These are phyloP conservation scores for Slavum lentiscoides DNA, from an alignment of 2,888 invertebrate genomes.

Conservation along the genomic window DNA sequence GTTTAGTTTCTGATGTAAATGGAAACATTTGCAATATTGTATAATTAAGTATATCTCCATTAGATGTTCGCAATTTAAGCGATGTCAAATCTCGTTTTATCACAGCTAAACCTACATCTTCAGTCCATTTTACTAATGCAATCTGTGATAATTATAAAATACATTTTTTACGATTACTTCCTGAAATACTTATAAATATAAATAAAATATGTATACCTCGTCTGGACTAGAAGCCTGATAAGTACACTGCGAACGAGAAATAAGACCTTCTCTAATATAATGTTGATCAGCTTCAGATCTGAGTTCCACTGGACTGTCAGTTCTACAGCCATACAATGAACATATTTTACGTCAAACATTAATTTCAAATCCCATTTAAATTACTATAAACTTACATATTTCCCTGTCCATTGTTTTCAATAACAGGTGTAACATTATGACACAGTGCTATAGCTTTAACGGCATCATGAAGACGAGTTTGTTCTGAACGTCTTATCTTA, in stretches of 20 bases:
- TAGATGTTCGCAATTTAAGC: conserved; percentile 63
- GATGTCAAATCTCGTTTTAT: conserved; percentile 65
- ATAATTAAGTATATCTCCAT: conserved; percentile 63
- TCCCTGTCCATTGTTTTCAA: conserved; percentile 64
- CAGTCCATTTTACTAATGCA: conserved; percentile 75
- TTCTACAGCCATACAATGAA: conserved; percentile 18
- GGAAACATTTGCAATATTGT: conserved; percentile 72
- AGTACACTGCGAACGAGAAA: conserved; percentile 57
- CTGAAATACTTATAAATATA: neutral
- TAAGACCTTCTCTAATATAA: conserved; percentile 56
- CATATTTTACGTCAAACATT: neutral
- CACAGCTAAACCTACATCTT: conserved; percentile 69
- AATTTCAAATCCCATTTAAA: neutral
- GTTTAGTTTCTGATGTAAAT: conserved; percentile 75
- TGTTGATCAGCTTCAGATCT: conserved; percentile 68
- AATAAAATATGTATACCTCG: conserved; percentile 62
- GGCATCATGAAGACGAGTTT: conserved; percentile 81
- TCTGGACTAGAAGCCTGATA: conserved; percentile 79
- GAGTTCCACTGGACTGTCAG: conserved; percentile 58
- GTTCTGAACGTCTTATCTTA: conserved; percentile 70
- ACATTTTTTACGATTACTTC: neutral
- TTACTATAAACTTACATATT: conserved; percentile 36
- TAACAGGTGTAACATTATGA: conserved; percentile 98
- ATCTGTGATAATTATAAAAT: conserved; percentile 61
- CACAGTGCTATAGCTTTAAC: conserved; percentile 94